Evolutionary conservation across 1,140 invertebrate species (phyloP), one percentile per base, ranked within the genome.

Genomic region (Plectrocnemia conspersa): DNA sequence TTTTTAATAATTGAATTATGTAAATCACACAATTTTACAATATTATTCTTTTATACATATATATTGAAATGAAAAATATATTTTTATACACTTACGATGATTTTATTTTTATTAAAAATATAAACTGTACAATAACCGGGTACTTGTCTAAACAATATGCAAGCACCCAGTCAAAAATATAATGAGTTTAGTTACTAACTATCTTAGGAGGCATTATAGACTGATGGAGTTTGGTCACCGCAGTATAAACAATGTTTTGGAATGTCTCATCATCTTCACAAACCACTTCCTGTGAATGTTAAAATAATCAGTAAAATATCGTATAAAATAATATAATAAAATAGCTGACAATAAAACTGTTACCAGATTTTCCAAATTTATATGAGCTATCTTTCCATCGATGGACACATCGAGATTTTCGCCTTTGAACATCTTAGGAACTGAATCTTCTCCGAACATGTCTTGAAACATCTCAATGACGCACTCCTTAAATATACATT

Each of bases 361-460:
- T 73, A 89, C 88, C 72, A 95, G 74, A 55, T 77, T 85, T 6
- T 84, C 71, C 9, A 97, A 70, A 72, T 97, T 90, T 44, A 98
- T 91, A 56, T 88, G 82, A 0, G 91, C 93, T 24, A 82, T 82
- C 54, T 91, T 91, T 1, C 83, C 85, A 67, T 92, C 86, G 0
- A 97, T 89, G 0, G 81, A 84, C 0, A 98, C 86, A 58, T 86
- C 84, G 5, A 97, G 71, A 60, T 88, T 86, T 64, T 97, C 91
- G 0, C 90, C 90, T 70, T 91, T 91, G 63, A 96, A 93, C 60
- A 95, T 85, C 73, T 96, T 96, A 0, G 91, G 91, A n/a, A 97
- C 89, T 18, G 90, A 86, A 58, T 90, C 90, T 63, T 93, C 88
- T 0, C 94, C 95, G 77, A 96, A 98, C 86, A 96, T 93, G 64